These are phyloP conservation scores for Xestoiulus laeticollis DNA, from an alignment of 2,888 invertebrate species.

Conservation along the genomic window DNA sequence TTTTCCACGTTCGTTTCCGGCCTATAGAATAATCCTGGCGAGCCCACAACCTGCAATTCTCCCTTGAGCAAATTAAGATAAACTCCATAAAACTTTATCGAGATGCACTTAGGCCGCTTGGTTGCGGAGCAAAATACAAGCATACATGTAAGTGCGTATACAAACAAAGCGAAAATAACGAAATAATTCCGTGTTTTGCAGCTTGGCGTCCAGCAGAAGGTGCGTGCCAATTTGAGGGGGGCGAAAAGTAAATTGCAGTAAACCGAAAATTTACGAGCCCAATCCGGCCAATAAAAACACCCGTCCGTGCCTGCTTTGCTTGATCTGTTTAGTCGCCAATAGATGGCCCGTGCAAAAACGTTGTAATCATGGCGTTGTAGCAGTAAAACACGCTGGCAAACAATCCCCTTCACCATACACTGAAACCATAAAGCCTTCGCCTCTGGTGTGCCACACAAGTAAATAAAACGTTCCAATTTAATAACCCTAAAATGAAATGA, in stretches of 20 bases:
- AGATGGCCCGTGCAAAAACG: neutral
- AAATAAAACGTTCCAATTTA: slow-evolving; percentile 16
- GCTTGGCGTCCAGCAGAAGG: neutral
- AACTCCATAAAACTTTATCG: neutral
- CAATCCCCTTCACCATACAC: neutral
- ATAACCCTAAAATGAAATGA: neutral
- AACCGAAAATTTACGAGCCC: neutral
- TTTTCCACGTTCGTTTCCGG: neutral
- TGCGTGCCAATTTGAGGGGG: neutral
- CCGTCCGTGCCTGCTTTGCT: neutral
- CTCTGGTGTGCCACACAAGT: neutral
- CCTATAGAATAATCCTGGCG: neutral
- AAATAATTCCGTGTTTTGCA: neutral
- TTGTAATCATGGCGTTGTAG: neutral
- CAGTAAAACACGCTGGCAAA: neutral
- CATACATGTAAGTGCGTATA: too few relatives aligned
- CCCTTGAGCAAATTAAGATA: too few relatives aligned
- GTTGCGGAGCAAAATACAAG: too few relatives aligned
- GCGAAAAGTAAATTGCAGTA: neutral
- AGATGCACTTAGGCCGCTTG: neutral
- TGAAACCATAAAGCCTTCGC: neutral
- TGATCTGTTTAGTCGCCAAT: neutral
- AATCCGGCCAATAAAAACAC: too few relatives aligned
- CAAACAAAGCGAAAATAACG: too few relatives aligned
- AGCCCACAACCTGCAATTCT: neutral